phyloP scores from a whole-genome alignment of 2,797 vertebrate genomes.

The Chiroxiphia lanceolata region DNA sequence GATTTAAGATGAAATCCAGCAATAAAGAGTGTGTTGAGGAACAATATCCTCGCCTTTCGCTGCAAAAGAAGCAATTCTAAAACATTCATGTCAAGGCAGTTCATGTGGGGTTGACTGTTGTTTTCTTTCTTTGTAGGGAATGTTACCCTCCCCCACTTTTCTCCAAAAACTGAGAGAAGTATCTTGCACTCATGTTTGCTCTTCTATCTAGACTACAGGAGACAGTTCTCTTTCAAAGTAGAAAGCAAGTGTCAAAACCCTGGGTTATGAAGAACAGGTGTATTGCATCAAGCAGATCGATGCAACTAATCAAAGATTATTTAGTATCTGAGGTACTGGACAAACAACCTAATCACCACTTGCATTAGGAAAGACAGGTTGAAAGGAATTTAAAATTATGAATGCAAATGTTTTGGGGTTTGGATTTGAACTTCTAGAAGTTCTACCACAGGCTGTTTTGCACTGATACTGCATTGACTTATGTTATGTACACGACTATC shows the following conservation, averaged over 20 bases:
- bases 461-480: not conserved
- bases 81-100: not conserved
- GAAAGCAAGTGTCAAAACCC: not conserved
- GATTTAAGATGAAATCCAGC: not conserved
- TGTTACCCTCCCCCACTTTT: rapidly evolving
- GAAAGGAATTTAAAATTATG: not conserved
- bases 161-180: not conserved
- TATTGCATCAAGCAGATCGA: not conserved
- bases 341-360: not conserved
- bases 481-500: not conserved
- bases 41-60: not conserved
- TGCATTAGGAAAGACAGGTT: not conserved
- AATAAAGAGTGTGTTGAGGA: not conserved
- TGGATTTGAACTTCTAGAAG: not conserved
- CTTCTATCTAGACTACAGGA: not conserved
- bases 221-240: not conserved
- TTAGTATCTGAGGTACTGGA: not conserved
- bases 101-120: not conserved
- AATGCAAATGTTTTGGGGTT: not conserved
- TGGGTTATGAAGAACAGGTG: not conserved
- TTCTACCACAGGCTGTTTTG: not conserved
- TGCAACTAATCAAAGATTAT: not conserved
- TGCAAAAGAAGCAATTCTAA: not conserved
- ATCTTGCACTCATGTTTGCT: not conserved
- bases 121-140: not conserved